Percentiles rank a stretch among this genome's conserved stretches.
Evolutionary conservation across 2,888 invertebrate genomes (phyloP).

Genomic region (Alviniconcha strummeri): DNA sequence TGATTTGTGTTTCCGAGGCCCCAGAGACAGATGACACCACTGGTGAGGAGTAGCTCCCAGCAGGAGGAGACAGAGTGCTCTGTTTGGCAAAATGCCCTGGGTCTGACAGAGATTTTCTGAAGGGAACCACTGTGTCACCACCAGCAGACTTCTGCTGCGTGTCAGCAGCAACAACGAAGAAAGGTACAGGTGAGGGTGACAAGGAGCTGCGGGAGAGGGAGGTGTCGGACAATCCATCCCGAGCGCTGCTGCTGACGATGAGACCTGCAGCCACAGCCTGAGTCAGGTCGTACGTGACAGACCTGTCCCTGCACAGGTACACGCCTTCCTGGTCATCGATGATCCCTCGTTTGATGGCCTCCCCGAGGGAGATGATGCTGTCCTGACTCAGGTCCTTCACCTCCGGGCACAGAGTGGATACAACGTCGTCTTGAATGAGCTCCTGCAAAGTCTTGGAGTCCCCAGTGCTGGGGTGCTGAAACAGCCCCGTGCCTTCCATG

Average conservation of each 20-base stretch:
- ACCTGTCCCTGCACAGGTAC: conserved; percentile 54
- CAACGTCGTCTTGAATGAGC: conserved; percentile 68
- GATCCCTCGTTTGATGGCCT: conserved; percentile 76
- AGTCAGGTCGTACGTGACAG: conserved; percentile 54
- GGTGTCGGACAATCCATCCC: conserved; percentile 57
- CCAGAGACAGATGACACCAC: neutral
- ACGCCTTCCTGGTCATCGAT: conserved; percentile 60
- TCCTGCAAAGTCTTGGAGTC: conserved; percentile 68
- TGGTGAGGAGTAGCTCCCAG: neutral
- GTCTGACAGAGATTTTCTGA: conserved; percentile 32
- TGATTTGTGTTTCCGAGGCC: neutral
- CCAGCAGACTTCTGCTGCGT: neutral
- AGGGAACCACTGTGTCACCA: neutral
- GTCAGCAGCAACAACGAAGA: neutral
- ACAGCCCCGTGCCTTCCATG: conserved; percentile 71
- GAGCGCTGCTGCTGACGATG: conserved; percentile 61
- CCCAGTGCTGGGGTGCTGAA: conserved; percentile 59
- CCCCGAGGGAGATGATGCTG: conserved; percentile 81
- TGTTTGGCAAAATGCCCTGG: conserved; percentile 3
- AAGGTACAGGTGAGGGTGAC: conserved; percentile 35
- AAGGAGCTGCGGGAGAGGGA: conserved; percentile 8
- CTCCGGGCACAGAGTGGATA: conserved; percentile 59
- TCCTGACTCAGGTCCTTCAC: conserved; percentile 59
- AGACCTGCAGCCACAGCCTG: conserved; percentile 65
- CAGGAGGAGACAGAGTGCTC: conserved; percentile 6